These are phyloP conservation scores for Caenorhabditis auriculariae DNA, from an alignment of 2,888 invertebrate genomes.

Conservation along the genomic window DNA sequence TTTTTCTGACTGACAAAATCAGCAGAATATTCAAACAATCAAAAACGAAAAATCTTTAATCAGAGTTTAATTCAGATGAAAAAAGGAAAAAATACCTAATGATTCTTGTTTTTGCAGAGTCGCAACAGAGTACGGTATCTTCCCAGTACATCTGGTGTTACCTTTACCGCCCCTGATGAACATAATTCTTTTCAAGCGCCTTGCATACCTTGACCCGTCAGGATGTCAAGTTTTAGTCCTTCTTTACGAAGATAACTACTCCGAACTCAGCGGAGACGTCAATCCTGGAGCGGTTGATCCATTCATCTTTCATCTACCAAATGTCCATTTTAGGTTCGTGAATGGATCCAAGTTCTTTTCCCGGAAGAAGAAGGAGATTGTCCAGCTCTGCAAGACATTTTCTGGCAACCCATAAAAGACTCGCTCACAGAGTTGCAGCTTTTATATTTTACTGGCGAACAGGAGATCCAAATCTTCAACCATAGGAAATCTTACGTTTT, in stretches of 20 bases:
- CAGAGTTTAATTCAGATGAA: no score
- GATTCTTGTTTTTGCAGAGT: slow-evolving; percentile 19
- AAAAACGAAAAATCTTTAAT: no score
- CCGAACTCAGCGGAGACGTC: slow-evolving; percentile 21
- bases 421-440: slow-evolving; percentile 39
- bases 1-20: no score
- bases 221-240: slow-evolving; percentile 23
- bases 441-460: slow-evolving; percentile 28
- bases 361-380: slow-evolving; percentile 22
- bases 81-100: no score
- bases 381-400: slow-evolving; percentile 15
- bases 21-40: no score
- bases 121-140: slow-evolving; percentile 6
- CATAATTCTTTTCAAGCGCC: slow-evolving; percentile 16
- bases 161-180: slow-evolving; percentile 17
- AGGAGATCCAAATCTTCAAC: slow-evolving; percentile 23
- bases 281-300: slow-evolving; percentile 18
- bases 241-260: slow-evolving; percentile 28
- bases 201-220: slow-evolving; percentile 9
- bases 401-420: slow-evolving; percentile 29
- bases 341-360: slow-evolving; percentile 18
- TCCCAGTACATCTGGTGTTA: slow-evolving; percentile 15
- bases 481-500: slow-evolving; percentile 24
- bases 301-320: no score
- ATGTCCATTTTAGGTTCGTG: slow-evolving; percentile 15